Conservation (phyloP, 1,140 invertebrate species). For the Bicyclus anynana region DNA sequence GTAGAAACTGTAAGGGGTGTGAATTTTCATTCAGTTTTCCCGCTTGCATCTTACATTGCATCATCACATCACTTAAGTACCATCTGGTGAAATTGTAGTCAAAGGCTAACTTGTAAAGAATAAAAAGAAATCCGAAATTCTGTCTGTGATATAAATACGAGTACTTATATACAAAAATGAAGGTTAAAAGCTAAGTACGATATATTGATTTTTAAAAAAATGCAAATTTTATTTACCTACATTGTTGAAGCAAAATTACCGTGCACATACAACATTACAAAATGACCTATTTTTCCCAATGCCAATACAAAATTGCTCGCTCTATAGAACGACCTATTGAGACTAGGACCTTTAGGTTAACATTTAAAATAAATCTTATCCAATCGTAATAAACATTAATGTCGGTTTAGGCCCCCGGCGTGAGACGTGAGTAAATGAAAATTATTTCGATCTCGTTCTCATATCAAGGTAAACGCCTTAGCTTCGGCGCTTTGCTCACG, state of each 20-base stretch:
- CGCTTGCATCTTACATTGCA: too few relatives aligned
- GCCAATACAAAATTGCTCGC: constrained; percentile 4
- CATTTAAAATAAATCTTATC: constrained; percentile 2
- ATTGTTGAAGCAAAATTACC: too few relatives aligned
- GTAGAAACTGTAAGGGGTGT: too few relatives aligned
- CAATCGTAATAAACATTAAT: constrained; percentile 9
- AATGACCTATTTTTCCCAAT: constrained; percentile 14
- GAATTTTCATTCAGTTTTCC: too few relatives aligned
- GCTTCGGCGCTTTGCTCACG: constrained; percentile 13
- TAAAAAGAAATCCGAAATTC: too few relatives aligned
- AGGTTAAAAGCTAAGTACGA: too few relatives aligned
- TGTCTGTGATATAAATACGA: too few relatives aligned
- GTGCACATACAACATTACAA: background rate
- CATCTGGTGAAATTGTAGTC: too few relatives aligned
- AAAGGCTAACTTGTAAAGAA: too few relatives aligned
- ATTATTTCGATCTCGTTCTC: constrained; percentile 13
- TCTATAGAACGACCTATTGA: background rate
- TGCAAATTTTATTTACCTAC: background rate
- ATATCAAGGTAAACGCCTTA: constrained; percentile 25
- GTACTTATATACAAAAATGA: too few relatives aligned
- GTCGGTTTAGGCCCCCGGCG: background rate
- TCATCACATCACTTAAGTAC: too few relatives aligned
- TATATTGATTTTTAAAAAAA: background rate
- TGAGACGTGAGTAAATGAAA: constrained; percentile 6
- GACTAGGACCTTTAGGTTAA: background rate